Conservation (phyloP, 53 echinoderm and acorn worm genomes). For the Crossaster papposus region DNA sequence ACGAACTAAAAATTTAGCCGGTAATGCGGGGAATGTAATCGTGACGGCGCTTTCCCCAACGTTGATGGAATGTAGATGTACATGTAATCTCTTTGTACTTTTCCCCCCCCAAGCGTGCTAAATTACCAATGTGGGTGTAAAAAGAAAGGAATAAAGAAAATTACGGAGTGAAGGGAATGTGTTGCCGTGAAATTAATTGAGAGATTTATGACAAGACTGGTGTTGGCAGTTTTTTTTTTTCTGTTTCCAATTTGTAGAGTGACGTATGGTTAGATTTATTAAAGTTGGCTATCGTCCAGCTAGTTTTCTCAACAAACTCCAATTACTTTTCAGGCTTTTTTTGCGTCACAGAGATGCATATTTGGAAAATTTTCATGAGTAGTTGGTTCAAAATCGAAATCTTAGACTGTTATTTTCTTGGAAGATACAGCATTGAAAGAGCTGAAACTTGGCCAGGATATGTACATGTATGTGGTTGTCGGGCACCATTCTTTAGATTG, state of each 20-base stretch:
- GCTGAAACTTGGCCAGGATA: no score
- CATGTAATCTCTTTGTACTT: slow-evolving; percentile 42
- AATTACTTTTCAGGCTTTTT: no score
- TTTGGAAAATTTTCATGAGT: no score
- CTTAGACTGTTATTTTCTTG: no score
- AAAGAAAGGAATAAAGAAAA: no score
- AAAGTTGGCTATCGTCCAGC: neutral
- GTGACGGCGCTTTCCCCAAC: neutral
- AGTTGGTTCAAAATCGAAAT: no score
- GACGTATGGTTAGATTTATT: neutral
- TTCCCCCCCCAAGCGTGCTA: neutral
- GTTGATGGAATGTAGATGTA: slow-evolving; percentile 1
- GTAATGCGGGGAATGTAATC: neutral
- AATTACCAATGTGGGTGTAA: neutral
- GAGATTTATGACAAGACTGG: neutral
- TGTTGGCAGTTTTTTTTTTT: neutral
- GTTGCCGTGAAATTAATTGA: no score
- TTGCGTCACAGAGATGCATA: no score
- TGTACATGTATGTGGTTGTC: no score
- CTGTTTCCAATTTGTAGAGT: neutral
- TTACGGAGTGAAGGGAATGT: no score
- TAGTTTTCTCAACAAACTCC: neutral
- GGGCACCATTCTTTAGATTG: no score
- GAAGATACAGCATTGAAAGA: no score
- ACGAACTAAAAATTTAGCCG: neutral